phyloP scores from a whole-genome alignment of 2,113 vertebrate genomes.

The Circaetus gallicus region DNA sequence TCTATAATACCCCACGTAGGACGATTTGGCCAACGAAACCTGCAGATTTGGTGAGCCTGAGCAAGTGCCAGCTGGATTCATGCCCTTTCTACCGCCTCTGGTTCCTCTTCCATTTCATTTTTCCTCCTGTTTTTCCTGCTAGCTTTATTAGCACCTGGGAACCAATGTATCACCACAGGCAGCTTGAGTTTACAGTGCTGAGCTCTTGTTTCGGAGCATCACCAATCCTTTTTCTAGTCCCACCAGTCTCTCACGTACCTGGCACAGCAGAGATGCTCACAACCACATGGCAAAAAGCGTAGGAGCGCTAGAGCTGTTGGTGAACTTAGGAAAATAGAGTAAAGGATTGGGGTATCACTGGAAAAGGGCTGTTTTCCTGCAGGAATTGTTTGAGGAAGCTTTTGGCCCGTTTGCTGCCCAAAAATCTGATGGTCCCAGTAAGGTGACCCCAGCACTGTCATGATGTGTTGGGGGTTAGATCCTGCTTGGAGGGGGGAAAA shows the following conservation, averaged over 20 bases:
- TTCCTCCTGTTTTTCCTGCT: neutral
- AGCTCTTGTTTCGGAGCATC: neutral
- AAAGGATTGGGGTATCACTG: neutral
- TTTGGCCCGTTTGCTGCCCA: neutral
- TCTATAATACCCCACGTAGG: neutral
- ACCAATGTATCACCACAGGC: fast-evolving
- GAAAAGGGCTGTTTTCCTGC: neutral
- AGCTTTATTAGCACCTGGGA: neutral
- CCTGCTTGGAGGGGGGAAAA: neutral
- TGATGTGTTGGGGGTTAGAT: neutral
- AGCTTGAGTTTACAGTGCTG: neutral
- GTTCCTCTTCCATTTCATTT: neutral
- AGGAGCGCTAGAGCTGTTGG: neutral
- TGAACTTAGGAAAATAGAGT: neutral
- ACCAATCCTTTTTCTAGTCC: neutral
- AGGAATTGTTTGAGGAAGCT: neutral
- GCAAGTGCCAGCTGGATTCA: neutral
- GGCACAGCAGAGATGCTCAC: neutral
- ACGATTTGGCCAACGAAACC: neutral
- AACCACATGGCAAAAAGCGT: fast-evolving
- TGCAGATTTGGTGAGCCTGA: neutral
- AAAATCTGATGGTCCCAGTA: neutral
- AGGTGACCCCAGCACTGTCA: neutral
- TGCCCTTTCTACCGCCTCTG: neutral
- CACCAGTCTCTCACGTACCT: fast-evolving